Evolutionary conservation across 2,888 invertebrate genomes (phyloP).

Genomic region (Drosophila longiperda): DNA sequence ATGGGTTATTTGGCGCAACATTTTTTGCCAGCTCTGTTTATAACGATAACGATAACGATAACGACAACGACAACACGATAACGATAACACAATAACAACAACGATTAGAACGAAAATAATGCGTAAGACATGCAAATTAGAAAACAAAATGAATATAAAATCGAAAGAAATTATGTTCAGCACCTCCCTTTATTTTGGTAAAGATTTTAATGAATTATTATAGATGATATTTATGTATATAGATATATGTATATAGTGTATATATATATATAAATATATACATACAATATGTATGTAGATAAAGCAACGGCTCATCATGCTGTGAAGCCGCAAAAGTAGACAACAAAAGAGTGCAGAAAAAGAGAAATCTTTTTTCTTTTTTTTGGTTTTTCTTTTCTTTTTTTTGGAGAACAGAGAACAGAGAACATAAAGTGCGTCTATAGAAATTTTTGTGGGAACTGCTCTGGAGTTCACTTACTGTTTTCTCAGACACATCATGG

Average conservation of each 20-base stretch:
- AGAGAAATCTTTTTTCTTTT: not conserved
- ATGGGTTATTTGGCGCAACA: conserved; percentile 95
- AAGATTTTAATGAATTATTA: conserved; percentile 3
- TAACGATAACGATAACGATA: conserved; percentile 31
- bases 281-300: conserved; percentile 1
- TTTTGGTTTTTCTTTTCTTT: not conserved
- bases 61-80: conserved; percentile 35
- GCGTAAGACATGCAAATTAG: conserved; percentile 61
- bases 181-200: conserved; percentile 2
- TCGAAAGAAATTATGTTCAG: conserved; percentile 39
- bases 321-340: conserved; percentile 10
- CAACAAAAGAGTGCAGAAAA: conserved; percentile 5
- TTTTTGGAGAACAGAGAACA: conserved; percentile 14
- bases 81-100: conserved; percentile 21
- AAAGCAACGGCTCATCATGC: conserved; percentile 31
- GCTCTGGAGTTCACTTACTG: conserved; percentile 92
- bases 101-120: conserved; percentile 38
- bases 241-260: conserved; percentile 11
- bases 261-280: not conserved
- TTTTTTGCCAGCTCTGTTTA: conserved; percentile 95
- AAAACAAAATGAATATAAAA: conserved; percentile 45
- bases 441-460: conserved; percentile 8
- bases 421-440: conserved; percentile 36
- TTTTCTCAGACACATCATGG: conserved; percentile 99
- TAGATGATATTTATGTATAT: conserved; percentile 1